Conservation (phyloP, 2,888 invertebrate species). For the Ptilodon capucinus region DNA sequence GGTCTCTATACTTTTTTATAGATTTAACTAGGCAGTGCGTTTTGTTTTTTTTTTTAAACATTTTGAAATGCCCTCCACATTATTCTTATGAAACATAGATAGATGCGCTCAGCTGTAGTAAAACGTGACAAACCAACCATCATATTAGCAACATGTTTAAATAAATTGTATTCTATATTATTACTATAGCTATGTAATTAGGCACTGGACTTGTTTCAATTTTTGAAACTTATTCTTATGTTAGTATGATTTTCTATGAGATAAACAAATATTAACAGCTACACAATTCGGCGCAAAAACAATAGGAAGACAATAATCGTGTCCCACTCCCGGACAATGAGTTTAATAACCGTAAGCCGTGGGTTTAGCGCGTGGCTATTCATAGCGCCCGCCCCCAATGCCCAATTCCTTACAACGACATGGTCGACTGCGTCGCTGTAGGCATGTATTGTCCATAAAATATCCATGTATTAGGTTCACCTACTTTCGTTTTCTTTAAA, state of each 20-base stretch:
- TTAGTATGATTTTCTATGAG: not conserved
- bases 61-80: not conserved
- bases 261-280: slow-evolving; percentile 6
- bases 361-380: slow-evolving; percentile 26
- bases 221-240: not conserved
- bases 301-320: slow-evolving; percentile 29
- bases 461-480: slow-evolving; percentile 16
- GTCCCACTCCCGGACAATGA: slow-evolving; percentile 27
- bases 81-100: not conserved
- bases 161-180: no score
- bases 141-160: not conserved
- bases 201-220: no score
- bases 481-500: slow-evolving; percentile 24
- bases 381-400: slow-evolving; percentile 33
- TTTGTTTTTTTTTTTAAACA: no score
- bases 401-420: slow-evolving; percentile 27
- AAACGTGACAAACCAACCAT: not conserved
- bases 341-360: slow-evolving; percentile 23
- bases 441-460: slow-evolving; percentile 17
- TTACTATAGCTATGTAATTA: no score
- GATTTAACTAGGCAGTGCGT: no score
- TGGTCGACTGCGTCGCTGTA: slow-evolving; percentile 16
- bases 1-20: no score
- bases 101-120: not conserved
- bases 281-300: slow-evolving; percentile 12